Evolutionary conservation across 2,888 invertebrate species (phyloP), one percentile per base, ranked within the genome.

Genomic region (Isoperla grammatica): DNA sequence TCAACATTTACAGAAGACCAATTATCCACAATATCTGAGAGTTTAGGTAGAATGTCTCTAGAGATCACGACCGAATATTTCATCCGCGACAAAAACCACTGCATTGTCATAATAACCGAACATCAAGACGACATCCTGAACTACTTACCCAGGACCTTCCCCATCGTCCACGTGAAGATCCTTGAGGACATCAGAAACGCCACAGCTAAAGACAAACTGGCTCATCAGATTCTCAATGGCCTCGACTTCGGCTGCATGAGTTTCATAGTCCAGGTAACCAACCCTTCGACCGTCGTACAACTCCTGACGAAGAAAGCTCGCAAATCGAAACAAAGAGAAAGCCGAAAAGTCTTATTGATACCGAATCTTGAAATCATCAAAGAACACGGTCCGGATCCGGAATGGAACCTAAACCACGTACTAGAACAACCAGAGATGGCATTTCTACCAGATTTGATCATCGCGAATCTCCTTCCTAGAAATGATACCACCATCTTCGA

Each of bases 221-320:
- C 29, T 8, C 4, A 29, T 8, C 45, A 49, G 23, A 65, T 57
- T 53, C 67, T 64, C 60, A 66, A 64, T 65, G 69, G 67, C 20
- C 64, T 64, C 64, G 78, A 78, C 70, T 73, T 71, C 45, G 79
- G 78, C 11, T 80, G 79, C 68, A 77, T 77, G 11, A 78, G 77
- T 69, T 78, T 77, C 59, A 69, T 79, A 3, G 71, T 79, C 9
- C 69, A 69, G 63, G 69, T 76, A 69, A 63, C 66, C 56, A 66
- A 78, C 50, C 75, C 80, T 1, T 53, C 67, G 49, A 61, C 63
- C 8, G 78, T 79, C 62, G 73, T 81, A 68, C 57, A 58, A 3
- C 71, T 74, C 0, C 74, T 78, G 56, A 78, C 79, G 62, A 69
- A 69, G 64, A 72, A 74, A 12, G 72, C 72, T 42, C 77, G 73